Evolutionary conservation across 1,140 invertebrate genomes (phyloP).

Genomic region (Caenorhabditis remanei): DNA sequence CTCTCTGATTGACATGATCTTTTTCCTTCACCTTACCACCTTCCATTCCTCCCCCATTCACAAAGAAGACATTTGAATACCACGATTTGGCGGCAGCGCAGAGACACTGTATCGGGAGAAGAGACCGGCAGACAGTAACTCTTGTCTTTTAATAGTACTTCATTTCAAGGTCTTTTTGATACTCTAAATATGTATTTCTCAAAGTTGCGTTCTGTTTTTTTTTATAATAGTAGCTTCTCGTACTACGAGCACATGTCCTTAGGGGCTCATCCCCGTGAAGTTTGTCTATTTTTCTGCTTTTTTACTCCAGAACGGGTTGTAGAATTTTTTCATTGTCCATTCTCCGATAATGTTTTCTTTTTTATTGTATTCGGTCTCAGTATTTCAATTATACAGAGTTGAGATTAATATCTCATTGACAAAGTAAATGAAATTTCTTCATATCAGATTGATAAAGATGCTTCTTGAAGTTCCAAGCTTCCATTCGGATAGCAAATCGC

Average conservation of each 20-base stretch:
- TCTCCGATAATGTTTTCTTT: background rate
- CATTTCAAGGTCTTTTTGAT: slow-evolving; percentile 1
- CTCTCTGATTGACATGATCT: background rate
- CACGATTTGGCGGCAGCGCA: slow-evolving; percentile 18
- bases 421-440: no score
- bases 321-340: background rate
- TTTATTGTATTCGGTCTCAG: no score
- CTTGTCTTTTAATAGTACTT: background rate
- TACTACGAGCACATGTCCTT: slow-evolving; percentile 1
- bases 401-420: no score
- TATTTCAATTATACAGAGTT: no score
- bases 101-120: background rate
- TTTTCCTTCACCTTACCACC: slow-evolving; percentile 26
- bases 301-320: background rate
- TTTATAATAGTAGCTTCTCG: background rate
- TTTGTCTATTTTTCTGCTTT: background rate
- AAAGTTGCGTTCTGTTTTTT: background rate
- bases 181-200: background rate
- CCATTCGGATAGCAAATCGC: no score
- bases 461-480: no score
- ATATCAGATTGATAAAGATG: no score
- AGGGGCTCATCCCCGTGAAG: background rate
- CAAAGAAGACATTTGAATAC: slow-evolving; percentile 35
- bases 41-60: background rate
- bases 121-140: background rate